Conservation (phyloP, 2,797 vertebrate species). For the Microctenopoma stevenorrisi region DNA sequence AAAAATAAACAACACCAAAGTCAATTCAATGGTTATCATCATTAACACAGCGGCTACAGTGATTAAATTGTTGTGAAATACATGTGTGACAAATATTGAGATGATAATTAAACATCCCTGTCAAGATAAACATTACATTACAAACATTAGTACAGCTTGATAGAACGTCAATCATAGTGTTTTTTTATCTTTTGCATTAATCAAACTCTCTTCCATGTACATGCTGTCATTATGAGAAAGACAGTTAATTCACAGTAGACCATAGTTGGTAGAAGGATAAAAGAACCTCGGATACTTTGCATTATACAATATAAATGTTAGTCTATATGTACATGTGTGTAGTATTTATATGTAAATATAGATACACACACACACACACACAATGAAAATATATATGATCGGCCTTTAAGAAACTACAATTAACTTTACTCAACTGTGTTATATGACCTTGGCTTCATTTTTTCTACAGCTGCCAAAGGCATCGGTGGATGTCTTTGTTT, state of each 20-base stretch:
- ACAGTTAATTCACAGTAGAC: conserved; percentile 11
- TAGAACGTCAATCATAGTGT: background rate
- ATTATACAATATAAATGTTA: conserved; percentile 24
- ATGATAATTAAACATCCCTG: background rate
- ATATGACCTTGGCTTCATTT: conserved; percentile 62
- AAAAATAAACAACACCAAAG: background rate
- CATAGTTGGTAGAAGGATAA: conserved; percentile 31
- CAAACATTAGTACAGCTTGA: background rate
- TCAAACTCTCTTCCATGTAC: background rate
- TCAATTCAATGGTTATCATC: background rate
- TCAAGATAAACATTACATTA: too few relatives aligned
- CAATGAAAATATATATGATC: too few relatives aligned
- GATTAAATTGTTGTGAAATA: background rate
- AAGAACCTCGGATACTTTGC: conserved; percentile 26
- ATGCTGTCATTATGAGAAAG: background rate
- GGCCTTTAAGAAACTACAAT: conserved; percentile 55
- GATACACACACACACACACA: conserved; percentile 18
- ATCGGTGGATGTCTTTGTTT: conserved; percentile 69
- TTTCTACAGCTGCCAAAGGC: conserved; percentile 68
- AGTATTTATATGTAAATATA: conserved; percentile 39
- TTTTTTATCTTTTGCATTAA: background rate
- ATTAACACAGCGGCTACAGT: background rate
- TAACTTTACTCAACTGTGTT: conserved; percentile 56
- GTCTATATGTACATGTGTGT: conserved; percentile 27
- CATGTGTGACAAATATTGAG: background rate